Evolutionary conservation across 2,888 invertebrate genomes (phyloP).

Genomic region (Zelleria hepariella): DNA sequence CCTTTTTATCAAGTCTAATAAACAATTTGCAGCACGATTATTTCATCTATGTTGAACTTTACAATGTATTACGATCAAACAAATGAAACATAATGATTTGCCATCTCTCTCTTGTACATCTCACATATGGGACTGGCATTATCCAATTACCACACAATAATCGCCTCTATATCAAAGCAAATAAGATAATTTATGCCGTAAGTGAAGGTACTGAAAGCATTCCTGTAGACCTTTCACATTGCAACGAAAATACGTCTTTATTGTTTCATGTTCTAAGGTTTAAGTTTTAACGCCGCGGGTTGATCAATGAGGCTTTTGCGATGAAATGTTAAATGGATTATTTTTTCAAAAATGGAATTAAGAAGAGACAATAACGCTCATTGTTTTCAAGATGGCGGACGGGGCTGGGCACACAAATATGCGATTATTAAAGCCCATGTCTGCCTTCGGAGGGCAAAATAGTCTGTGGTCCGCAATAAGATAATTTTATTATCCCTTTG

Average conservation of each 20-base stretch:
- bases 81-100: constrained; percentile 12
- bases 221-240: constrained; percentile 40
- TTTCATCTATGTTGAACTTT: too few relatives aligned
- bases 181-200: constrained; percentile 45
- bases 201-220: constrained; percentile 33
- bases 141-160: constrained; percentile 51
- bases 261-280: constrained; percentile 21
- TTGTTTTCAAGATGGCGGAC: constrained; percentile 69
- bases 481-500: constrained; percentile 3
- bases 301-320: constrained; percentile 56
- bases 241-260: constrained; percentile 29
- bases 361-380: constrained; percentile 71
- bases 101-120: constrained; percentile 28
- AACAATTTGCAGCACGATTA: too few relatives aligned
- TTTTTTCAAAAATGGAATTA: constrained; percentile 72
- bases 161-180: constrained; percentile 29
- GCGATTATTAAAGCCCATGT: constrained; percentile 55
- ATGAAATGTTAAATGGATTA: constrained; percentile 70
- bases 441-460: constrained; percentile 23
- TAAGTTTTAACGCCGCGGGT: constrained; percentile 19
- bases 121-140: constrained; percentile 41
- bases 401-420: constrained; percentile 51
- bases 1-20: too few relatives aligned
- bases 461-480: background rate
- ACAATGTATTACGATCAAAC: background rate